Conservation (phyloP, 2,113 vertebrate species). For the Felis chaus region DNA sequence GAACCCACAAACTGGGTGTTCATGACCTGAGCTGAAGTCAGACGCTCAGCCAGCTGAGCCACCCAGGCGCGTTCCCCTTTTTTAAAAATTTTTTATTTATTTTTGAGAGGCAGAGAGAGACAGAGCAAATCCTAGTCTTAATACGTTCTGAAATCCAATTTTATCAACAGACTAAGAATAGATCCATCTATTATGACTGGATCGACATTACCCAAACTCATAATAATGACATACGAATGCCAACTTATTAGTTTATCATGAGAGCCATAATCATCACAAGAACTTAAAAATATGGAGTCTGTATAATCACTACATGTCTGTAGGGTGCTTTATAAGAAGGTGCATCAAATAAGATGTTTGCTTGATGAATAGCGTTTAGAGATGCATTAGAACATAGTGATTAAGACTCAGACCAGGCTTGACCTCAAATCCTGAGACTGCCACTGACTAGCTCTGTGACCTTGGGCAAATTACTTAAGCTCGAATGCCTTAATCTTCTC, state of each 20-base stretch:
- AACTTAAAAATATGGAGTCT: neutral
- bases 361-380: neutral
- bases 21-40: too few species aligned
- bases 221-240: neutral
- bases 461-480: neutral
- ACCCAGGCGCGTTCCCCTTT: too few species aligned
- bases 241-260: conserved; percentile 33
- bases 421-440: neutral
- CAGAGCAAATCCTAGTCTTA: neutral
- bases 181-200: conserved; percentile 1
- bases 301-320: neutral
- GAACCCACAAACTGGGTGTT: too few species aligned
- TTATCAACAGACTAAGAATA: neutral
- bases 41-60: too few species aligned
- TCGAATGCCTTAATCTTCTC: conserved; percentile 14
- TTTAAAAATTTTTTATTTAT: too few species aligned
- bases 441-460: neutral
- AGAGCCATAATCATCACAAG: neutral
- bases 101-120: too few species aligned
- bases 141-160: neutral
- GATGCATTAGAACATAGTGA: neutral
- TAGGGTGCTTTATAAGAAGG: neutral
- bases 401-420: neutral
- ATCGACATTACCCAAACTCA: neutral
- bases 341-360: neutral